Conservation (phyloP, 2,888 invertebrate species). For the Drosophila histrio region DNA sequence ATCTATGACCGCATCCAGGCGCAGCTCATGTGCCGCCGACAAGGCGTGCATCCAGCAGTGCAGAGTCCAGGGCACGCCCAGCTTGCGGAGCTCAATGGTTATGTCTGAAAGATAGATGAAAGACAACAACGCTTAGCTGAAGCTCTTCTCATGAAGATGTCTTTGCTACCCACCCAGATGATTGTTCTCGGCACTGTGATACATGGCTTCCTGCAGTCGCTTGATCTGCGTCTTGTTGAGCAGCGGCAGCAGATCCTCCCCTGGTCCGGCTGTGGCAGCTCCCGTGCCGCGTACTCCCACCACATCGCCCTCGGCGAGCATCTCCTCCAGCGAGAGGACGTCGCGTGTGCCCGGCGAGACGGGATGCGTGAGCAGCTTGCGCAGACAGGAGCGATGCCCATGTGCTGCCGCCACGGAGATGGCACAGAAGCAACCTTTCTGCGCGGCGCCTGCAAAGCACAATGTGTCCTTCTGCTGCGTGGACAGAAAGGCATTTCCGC, state of each 20-base stretch:
- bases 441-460: slow-evolving; percentile 93
- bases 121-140: background rate
- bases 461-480: slow-evolving; percentile 93
- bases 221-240: slow-evolving; percentile 93
- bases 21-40: slow-evolving; percentile 93
- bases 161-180: slow-evolving; percentile 87
- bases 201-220: slow-evolving; percentile 96
- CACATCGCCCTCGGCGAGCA: slow-evolving; percentile 92
- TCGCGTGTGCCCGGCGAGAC: slow-evolving; percentile 88
- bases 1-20: slow-evolving; percentile 93
- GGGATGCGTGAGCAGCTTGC: slow-evolving; percentile 91
- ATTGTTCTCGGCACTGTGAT: slow-evolving; percentile 96
- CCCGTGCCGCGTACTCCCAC: slow-evolving; percentile 60
- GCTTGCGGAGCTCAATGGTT: slow-evolving; percentile 92
- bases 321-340: slow-evolving; percentile 94
- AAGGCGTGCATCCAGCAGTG: slow-evolving; percentile 97
- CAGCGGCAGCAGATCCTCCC: slow-evolving; percentile 81
- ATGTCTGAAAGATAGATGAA: slow-evolving; percentile 86
- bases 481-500: slow-evolving; percentile 94
- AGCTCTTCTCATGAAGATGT: background rate
- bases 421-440: slow-evolving; percentile 94
- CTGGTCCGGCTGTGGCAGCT: slow-evolving; percentile 68
- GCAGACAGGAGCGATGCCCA: slow-evolving; percentile 91
- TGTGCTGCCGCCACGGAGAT: slow-evolving; percentile 95
- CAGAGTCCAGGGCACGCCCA: slow-evolving; percentile 95